These are phyloP conservation scores for Rattus rattus DNA, from an alignment of 2,113 vertebrate genomes.

Conservation along the genomic window DNA sequence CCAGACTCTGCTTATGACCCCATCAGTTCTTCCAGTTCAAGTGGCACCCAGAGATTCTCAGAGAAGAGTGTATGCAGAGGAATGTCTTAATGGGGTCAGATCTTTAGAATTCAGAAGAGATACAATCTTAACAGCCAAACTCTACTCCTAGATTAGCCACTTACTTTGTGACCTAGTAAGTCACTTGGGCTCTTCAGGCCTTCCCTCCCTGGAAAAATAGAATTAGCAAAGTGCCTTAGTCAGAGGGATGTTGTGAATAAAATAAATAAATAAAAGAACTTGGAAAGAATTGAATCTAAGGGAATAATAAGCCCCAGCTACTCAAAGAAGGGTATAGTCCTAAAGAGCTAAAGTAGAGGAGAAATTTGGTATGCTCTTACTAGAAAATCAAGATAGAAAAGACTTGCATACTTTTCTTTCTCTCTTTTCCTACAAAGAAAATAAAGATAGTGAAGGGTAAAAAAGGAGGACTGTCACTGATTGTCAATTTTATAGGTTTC, in stretches of 20 bases:
- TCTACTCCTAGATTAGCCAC: neutral
- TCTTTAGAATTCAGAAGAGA: neutral
- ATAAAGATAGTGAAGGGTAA: neutral
- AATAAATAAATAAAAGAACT: neutral
- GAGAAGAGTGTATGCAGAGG: neutral
- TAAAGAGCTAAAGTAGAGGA: neutral
- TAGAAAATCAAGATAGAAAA: constrained; percentile 33
- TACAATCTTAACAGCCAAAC: neutral
- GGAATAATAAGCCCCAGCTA: neutral
- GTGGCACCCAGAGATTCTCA: neutral
- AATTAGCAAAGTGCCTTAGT: neutral
- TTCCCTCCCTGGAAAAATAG: neutral
- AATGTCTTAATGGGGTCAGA: neutral
- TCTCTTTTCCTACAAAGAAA: neutral
- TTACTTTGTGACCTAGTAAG: neutral
- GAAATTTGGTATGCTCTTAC: neutral
- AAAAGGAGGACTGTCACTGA: neutral
- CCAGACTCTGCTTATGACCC: neutral
- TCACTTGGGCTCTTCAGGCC: neutral
- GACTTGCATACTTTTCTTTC: neutral
- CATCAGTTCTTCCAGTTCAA: neutral
- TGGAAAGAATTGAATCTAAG: neutral
- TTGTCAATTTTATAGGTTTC: neutral
- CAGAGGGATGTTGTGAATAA: neutral
- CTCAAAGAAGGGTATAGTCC: neutral